A percentile compares a stretch with the other conserved stretches of the same genome.
Evolutionary conservation across 2,797 vertebrate genomes (phyloP).

Genomic region (Apodemus agrarius): DNA sequence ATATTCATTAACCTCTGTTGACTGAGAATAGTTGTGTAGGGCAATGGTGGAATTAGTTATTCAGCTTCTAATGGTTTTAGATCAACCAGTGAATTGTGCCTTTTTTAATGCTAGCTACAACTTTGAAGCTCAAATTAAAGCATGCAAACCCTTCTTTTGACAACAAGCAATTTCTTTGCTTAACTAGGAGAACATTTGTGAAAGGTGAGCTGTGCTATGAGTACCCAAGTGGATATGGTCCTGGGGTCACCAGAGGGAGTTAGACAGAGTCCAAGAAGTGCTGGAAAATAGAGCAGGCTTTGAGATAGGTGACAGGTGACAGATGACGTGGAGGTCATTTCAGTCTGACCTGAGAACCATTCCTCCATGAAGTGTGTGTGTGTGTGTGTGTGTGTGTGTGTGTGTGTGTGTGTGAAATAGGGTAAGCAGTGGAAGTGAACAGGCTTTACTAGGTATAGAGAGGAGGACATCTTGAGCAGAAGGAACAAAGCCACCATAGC

Average conservation of each 20-base stretch:
- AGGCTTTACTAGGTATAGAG: not conserved
- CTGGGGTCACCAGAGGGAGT: not conserved
- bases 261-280: not conserved
- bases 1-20: not conserved
- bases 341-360: not conserved
- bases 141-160: not conserved
- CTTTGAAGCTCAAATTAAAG: slow-evolving; percentile 2
- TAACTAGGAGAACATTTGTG: not conserved
- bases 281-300: not conserved
- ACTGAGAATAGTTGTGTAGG: not conserved
- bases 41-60: not conserved
- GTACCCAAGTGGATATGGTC: not conserved
- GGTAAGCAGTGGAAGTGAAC: not conserved
- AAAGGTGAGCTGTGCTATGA: not conserved
- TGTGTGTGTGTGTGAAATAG: not conserved
- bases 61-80: slow-evolving; percentile 3
- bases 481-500: not conserved
- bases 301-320: not conserved
- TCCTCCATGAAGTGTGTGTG: not conserved
- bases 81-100: not conserved
- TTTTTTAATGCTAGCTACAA: not conserved
- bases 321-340: not conserved
- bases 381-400: not conserved
- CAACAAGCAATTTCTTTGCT: not conserved
- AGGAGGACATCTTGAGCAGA: not conserved